Conservation (phyloP, 2,888 invertebrate species). For the Sphinx pinastri region DNA sequence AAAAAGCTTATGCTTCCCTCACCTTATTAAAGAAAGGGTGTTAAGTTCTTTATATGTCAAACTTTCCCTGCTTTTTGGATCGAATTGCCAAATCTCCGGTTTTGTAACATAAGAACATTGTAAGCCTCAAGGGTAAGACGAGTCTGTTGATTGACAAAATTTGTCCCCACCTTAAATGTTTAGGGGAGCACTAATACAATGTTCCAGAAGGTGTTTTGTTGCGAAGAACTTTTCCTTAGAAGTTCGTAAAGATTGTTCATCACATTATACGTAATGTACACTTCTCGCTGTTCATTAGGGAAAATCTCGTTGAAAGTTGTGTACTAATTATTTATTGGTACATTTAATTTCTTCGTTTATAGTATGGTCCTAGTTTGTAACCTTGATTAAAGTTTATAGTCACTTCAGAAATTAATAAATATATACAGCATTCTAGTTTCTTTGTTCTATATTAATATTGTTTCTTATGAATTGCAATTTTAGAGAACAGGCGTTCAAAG, state of each 20-base stretch:
- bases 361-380: background rate
- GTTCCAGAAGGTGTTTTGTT: slow-evolving; percentile 58
- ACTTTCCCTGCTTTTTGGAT: slow-evolving; percentile 64
- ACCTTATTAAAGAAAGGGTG: slow-evolving; percentile 14
- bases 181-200: slow-evolving; percentile 62
- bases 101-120: slow-evolving; percentile 78
- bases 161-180: slow-evolving; percentile 55
- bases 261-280: slow-evolving; percentile 16
- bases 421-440: background rate
- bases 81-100: slow-evolving; percentile 69
- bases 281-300: slow-evolving; percentile 15
- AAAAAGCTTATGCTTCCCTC: background rate
- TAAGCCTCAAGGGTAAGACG: slow-evolving; percentile 74
- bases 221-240: slow-evolving; percentile 59
- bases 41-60: slow-evolving; percentile 45
- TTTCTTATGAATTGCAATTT: background rate
- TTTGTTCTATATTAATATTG: background rate
- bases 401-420: background rate
- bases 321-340: slow-evolving; percentile 16
- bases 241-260: slow-evolving; percentile 34
- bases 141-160: slow-evolving; percentile 80
- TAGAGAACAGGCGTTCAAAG: no score
- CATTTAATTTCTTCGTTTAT: slow-evolving; percentile 9
- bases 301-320: slow-evolving; percentile 14
- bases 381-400: background rate